phyloP scores from a whole-genome alignment of 1,140 invertebrate genomes.

The Riptortus pedestris region DNA sequence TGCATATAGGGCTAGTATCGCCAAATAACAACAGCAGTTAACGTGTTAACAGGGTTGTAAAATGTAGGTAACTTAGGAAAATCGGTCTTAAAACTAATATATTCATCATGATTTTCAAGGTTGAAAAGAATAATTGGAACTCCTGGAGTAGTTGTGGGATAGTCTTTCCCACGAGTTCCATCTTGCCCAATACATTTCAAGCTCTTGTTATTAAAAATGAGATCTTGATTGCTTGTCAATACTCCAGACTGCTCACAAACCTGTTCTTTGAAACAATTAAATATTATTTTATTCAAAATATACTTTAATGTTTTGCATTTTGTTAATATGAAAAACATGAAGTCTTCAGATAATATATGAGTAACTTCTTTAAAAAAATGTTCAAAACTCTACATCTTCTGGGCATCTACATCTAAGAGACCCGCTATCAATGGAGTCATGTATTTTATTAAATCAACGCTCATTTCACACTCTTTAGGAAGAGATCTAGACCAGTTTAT shows the following conservation, averaged over 20 bases:
- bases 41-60: slow-evolving; percentile 62
- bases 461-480: slow-evolving; percentile 75
- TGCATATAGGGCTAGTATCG: no score
- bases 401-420: slow-evolving; percentile 76
- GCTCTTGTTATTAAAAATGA: slow-evolving; percentile 55
- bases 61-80: slow-evolving; percentile 74
- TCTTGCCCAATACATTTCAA: slow-evolving; percentile 51
- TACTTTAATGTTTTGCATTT: slow-evolving; percentile 57
- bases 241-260: slow-evolving; percentile 81
- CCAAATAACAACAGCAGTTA: no score
- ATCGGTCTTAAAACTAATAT: slow-evolving; percentile 50
- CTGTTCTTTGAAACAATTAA: slow-evolving; percentile 53
- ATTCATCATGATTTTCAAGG: slow-evolving; percentile 72
- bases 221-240: slow-evolving; percentile 63
- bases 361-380: slow-evolving; percentile 76
- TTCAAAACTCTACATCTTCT: slow-evolving; percentile 88
- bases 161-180: slow-evolving; percentile 53
- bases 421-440: slow-evolving; percentile 83
- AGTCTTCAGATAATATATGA: slow-evolving; percentile 39
- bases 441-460: slow-evolving; percentile 67
- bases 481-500: slow-evolving; percentile 84
- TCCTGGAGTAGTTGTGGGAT: slow-evolving; percentile 57
- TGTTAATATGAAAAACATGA: slow-evolving; percentile 72
- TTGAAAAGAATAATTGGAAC: slow-evolving; percentile 73
- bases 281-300: slow-evolving; percentile 50